Base-by-base conservation (phyloP, 2,888 invertebrate genomes). In the Microctonus brassicae region DNA sequence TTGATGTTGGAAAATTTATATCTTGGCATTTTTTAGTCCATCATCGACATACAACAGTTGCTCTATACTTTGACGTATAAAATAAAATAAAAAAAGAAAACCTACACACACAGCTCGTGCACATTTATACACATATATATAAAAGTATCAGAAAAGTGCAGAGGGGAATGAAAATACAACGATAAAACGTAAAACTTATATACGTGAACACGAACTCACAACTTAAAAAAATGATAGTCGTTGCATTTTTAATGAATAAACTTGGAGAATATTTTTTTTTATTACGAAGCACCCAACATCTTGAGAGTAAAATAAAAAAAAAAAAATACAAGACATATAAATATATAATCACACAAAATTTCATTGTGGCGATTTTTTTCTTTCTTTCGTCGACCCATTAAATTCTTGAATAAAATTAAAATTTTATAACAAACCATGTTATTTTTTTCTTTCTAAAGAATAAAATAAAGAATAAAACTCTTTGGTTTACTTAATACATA, bases 41-140 rank as follows among this genome's bases (percentile, higher is more conserved):
- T 47, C 17, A 47, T 17, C 47, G 39, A 39, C 39, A n/a, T 39
- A 39, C n/a, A 39, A 39, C 39, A 39, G 39, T 6, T n/a, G n/a
- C 39, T 39, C 39, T 39, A 47, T 47, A 47, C 17, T 47, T 20
- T 47, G 47, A 17, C 17, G 55, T 20, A 36, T 13, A 52, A 60
- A 52, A 70, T 42, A 70, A 34, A 64, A 58, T 58, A 57, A 24
- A 42, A 11, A 13, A n/a, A 22, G 34, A 1, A 29, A 34, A 60
- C n/a, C n/a, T n/a, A n/a, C n/a, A n/a, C n/a, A n/a, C n/a, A n/a
- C n/a, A n/a, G n/a, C n/a, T n/a, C n/a, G n/a, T n/a, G n/a, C n/a
- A 7, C 29, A 29, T 5, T 29, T 5, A 29, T 29, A 29, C 3
- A 29, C 3, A 29, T 29, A 29, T 29, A 29, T 5, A 61, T 36